Conservation (phyloP, 2,888 invertebrate genomes). For the Synergus umbraculus region DNA sequence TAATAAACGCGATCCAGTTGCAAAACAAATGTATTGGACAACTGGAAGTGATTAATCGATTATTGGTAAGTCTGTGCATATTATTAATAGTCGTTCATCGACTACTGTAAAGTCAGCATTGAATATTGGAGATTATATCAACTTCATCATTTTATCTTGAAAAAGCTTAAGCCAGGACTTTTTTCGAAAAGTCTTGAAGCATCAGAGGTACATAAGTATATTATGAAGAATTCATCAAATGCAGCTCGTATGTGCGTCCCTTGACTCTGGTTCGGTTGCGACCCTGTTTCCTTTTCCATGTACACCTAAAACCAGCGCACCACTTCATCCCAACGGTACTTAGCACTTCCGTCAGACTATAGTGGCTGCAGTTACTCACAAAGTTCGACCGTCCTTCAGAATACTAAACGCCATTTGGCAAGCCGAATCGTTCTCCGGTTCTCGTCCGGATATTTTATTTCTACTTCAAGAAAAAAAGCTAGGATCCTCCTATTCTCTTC, state of each 20-base stretch:
- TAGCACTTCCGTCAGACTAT: constrained; percentile 71
- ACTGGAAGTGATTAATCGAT: too few species aligned
- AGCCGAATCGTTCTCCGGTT: constrained; percentile 60
- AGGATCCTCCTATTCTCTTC: constrained; percentile 9
- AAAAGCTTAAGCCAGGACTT: too few species aligned
- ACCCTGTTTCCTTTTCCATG: background rate
- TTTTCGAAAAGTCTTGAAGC: too few species aligned
- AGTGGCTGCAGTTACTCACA: constrained; percentile 68
- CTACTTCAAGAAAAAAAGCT: constrained; percentile 49
- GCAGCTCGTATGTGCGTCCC: background rate
- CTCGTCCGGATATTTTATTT: constrained; percentile 59
- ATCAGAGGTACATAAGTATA: too few species aligned
- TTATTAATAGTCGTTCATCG: background rate
- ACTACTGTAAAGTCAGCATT: too few species aligned
- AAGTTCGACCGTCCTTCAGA: constrained; percentile 66
- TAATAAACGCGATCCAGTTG: too few species aligned
- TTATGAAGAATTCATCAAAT: background rate
- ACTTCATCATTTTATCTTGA: too few species aligned
- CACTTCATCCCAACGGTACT: constrained; percentile 57
- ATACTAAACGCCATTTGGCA: constrained; percentile 74
- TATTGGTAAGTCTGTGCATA: background rate
- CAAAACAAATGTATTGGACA: too few species aligned
- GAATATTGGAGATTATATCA: too few species aligned
- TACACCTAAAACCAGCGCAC: constrained; percentile 51
- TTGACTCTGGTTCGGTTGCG: background rate